These are phyloP conservation scores for Sycophila sp. DNA, from an alignment of 1,140 invertebrate genomes.

Conservation along the genomic window DNA sequence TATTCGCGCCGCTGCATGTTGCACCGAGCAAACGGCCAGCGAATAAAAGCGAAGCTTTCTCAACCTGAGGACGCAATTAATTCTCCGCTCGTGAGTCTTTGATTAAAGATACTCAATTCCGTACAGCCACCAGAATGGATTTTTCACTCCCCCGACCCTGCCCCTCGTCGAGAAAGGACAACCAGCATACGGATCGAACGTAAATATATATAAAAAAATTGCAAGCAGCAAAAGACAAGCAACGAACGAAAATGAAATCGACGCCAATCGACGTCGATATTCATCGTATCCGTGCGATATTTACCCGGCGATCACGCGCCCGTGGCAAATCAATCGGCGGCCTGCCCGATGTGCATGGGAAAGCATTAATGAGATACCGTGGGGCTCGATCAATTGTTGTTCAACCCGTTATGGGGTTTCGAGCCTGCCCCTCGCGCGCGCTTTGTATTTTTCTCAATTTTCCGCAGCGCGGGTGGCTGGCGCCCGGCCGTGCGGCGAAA, in stretches of 20 bases:
- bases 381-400: not conserved
- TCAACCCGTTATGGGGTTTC: not conserved
- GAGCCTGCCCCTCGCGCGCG: no score
- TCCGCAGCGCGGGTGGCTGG: slow-evolving; percentile 1
- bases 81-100: not conserved
- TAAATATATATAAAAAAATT: no score
- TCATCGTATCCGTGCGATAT: not conserved
- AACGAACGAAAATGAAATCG: not conserved
- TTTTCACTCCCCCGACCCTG: no score
- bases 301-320: no score
- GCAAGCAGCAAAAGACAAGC: not conserved
- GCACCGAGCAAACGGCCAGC: not conserved
- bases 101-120: not conserved
- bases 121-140: not conserved
- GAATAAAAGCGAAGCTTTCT: not conserved
- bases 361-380: not conserved
- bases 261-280: not conserved
- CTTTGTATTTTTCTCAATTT: not conserved
- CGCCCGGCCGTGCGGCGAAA: not conserved
- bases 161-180: no score
- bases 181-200: no score
- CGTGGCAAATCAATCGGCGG: slow-evolving; percentile 21
- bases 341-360: slow-evolving; percentile 10
- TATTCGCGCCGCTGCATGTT: not conserved
- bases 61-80: not conserved